Evolutionary conservation across 2,797 vertebrate species (phyloP).

Genomic region (Sebastes variabilis): DNA sequence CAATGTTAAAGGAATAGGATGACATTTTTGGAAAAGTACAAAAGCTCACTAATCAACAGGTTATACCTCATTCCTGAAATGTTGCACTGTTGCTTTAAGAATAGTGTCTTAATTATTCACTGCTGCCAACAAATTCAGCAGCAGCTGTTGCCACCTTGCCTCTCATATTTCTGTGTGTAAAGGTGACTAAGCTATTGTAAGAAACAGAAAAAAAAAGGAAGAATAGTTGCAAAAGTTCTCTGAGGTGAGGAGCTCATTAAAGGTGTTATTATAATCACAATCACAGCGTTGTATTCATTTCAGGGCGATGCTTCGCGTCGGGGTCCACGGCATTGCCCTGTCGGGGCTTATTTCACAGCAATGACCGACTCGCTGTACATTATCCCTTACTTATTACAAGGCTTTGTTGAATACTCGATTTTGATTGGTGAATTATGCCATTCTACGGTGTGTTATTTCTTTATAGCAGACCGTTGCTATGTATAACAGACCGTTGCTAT

Average conservation of each 20-base stretch:
- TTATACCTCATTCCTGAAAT: neutral
- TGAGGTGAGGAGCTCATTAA: neutral
- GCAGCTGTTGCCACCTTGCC: neutral
- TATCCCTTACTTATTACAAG: no score
- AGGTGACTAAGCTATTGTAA: neutral
- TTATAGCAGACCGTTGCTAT: no score
- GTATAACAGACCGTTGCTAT: no score
- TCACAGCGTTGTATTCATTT: no score
- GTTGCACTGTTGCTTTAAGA: neutral
- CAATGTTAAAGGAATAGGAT: neutral
- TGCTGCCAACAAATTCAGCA: neutral
- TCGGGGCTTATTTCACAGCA: no score
- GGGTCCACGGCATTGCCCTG: no score
- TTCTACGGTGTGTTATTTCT: no score
- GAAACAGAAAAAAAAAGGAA: neutral
- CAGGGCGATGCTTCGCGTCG: no score
- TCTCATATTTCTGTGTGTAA: neutral
- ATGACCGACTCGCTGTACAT: no score
- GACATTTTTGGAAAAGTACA: neutral
- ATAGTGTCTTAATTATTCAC: neutral
- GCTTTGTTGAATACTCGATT: no score
- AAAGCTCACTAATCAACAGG: neutral
- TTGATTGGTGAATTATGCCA: no score
- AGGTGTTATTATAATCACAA: no score
- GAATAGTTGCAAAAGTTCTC: neutral